These are phyloP conservation scores for Perizoma affinitatum DNA, from an alignment of 2,888 invertebrate genomes.

Conservation along the genomic window DNA sequence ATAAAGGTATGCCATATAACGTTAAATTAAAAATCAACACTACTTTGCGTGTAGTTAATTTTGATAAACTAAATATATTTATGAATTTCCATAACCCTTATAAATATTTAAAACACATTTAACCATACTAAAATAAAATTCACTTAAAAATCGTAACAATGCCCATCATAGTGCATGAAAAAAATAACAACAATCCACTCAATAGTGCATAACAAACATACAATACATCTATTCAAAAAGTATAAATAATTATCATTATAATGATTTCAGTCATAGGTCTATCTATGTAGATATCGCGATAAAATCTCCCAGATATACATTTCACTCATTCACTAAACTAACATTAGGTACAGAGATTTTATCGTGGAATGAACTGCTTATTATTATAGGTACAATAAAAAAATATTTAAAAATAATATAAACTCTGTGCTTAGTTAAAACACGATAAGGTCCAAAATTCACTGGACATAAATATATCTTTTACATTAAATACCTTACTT, in stretches of 20 bases:
- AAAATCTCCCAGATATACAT: slow-evolving; percentile 37
- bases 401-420: slow-evolving; percentile 9
- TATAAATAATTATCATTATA: slow-evolving; percentile 37
- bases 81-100: slow-evolving; percentile 76
- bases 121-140: slow-evolving; percentile 50
- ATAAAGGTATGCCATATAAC: slow-evolving; percentile 74
- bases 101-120: slow-evolving; percentile 66
- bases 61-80: slow-evolving; percentile 50
- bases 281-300: slow-evolving; percentile 43
- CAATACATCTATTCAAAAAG: slow-evolving; percentile 31
- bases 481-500: slow-evolving; percentile 21
- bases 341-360: slow-evolving; percentile 29
- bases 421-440: slow-evolving; percentile 11
- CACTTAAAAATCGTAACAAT: slow-evolving; percentile 65
- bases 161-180: slow-evolving; percentile 74
- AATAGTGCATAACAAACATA: slow-evolving; percentile 72
- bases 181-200: slow-evolving; percentile 71
- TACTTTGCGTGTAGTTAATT: slow-evolving; percentile 38
- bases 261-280: slow-evolving; percentile 40
- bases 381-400: slow-evolving; percentile 18
- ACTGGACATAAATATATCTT: slow-evolving; percentile 25
- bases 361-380: slow-evolving; percentile 34
- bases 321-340: slow-evolving; percentile 27
- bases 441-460: slow-evolving; percentile 11
- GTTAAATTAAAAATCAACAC: slow-evolving; percentile 66